Evolutionary conservation across 2,113 vertebrate species (phyloP).

Genomic region (Sterrhoptilus dennistouni): DNA sequence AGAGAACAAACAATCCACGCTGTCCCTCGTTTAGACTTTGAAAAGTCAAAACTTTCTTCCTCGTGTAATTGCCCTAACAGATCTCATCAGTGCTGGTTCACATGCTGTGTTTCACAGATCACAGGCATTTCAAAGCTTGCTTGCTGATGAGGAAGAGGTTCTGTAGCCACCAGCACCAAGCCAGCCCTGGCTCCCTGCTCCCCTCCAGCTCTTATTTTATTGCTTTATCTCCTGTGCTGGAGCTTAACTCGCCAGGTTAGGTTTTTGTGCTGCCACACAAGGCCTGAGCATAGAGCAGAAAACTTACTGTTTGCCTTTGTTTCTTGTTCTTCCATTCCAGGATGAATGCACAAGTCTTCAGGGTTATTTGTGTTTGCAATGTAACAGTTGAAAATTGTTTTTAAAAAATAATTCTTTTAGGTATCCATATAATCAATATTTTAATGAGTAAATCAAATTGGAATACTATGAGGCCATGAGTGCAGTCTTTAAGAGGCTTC

Average conservation of each 20-base stretch:
- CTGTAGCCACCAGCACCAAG: background rate
- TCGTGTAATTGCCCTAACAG: slow-evolving; percentile 12
- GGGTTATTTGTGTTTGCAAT: background rate
- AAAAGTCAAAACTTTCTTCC: slow-evolving; percentile 6
- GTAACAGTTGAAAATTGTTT: background rate
- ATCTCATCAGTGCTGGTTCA: slow-evolving; percentile 25
- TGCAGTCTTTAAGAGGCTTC: background rate
- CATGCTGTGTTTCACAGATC: slow-evolving; percentile 26
- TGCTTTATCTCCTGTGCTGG: background rate
- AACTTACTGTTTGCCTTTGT: background rate
- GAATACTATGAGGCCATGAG: background rate
- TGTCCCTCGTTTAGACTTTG: background rate
- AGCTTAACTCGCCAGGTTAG: background rate
- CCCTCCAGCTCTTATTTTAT: background rate
- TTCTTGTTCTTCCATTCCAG: background rate
- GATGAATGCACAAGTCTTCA: background rate
- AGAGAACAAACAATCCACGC: background rate
- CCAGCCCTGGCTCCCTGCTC: background rate
- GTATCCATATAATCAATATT: background rate
- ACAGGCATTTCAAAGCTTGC: background rate
- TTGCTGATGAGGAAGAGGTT: background rate
- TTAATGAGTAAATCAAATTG: background rate
- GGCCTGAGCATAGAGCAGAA: background rate
- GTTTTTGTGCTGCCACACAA: background rate
- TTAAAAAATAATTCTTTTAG: fast-evolving